Evolutionary conservation across 1,140 invertebrate genomes (phyloP).

Genomic region (Rhagoletis zephyria): DNA sequence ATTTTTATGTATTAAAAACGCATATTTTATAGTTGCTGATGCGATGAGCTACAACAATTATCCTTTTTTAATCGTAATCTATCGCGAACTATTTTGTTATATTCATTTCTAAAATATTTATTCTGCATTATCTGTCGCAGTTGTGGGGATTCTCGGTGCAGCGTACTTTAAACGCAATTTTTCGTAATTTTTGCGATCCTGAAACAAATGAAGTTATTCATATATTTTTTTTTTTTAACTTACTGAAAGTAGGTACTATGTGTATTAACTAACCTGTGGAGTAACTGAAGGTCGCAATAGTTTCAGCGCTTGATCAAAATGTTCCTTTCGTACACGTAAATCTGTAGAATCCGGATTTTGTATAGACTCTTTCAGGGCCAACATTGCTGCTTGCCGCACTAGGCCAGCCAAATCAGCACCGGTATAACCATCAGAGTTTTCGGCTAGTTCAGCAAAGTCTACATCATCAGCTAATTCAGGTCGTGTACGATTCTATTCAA

Average conservation of each 20-base stretch:
- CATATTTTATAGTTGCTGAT: background rate
- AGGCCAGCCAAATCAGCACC: conserved; percentile 94
- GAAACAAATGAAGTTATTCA: conserved; percentile 1
- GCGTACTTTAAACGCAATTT: conserved; percentile 70
- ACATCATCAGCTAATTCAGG: conserved; percentile 86
- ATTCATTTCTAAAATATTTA: conserved; percentile 51
- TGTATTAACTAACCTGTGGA: conserved; percentile 61
- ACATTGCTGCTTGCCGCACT: conserved; percentile 86
- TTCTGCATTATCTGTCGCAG: conserved; percentile 8
- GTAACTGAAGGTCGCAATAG: conserved; percentile 68
- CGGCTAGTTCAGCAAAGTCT: conserved; percentile 81
- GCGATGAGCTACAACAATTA: background rate
- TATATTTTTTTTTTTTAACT: conserved; percentile 26
- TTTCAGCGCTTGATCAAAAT: conserved; percentile 67
- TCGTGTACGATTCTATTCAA: conserved; percentile 81
- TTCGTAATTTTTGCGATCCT: conserved; percentile 71
- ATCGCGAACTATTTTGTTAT: background rate
- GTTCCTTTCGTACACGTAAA: conserved; percentile 64
- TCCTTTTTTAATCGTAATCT: background rate
- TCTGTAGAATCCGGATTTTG: conserved; percentile 62
- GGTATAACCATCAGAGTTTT: conserved; percentile 84
- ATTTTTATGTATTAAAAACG: conserved; percentile 8
- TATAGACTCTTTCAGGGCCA: conserved; percentile 82
- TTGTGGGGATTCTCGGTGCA: conserved; percentile 62
- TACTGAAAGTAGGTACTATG: background rate